Base-by-base conservation (phyloP, 2,888 invertebrate species). In the Andricus curvator region DNA sequence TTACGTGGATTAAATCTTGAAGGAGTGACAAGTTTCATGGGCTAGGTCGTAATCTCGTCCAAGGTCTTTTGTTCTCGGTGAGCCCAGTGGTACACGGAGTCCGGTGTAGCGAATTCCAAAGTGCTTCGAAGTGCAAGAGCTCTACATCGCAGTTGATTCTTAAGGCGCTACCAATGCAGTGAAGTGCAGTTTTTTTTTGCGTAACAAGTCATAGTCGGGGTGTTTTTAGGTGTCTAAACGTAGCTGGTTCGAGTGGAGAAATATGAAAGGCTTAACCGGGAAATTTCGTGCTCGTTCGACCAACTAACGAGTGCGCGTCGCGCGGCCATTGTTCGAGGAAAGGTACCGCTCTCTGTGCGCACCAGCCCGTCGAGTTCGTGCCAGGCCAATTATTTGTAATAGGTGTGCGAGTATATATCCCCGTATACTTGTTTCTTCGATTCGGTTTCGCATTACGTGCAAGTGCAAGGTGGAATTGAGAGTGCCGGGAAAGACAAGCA, bases 261-360 rank as follows among this genome's bases (percentile, higher is more conserved):
- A 70, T 70, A 70, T 79, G 81, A 82, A 82, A 80, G 78, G 82
- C 60, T 66, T 37, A 65, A 56, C 78, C 44, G 65, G 79, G 78
- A 74, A 80, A 82, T 80, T 80, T 82, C 78, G 82, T 80, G 80
- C 78, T 80, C 82, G 80, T 78, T 64, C 79, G 70, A 79, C 68
- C 80, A 80, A 70, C 65, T 80, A 78, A 80, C 78, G 80, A 80
- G 77, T 78, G 82, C 80, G 80, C 81, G 79, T 77, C 82, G 78
- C 80, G 82, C 82, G 78, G 80, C 82, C 82, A 82, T 82, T 82
- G 82, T 82, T 82, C 79, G 67, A 44, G 79, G 62, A 66, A 68
- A 70, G 79, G 78, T 64, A 74, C 74, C 74, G 74, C 33, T 74
- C 74, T 74, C 74, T 20, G 74, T 74, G 56, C 33, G 74, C 74